Evolutionary conservation across 1,140 invertebrate genomes (phyloP).

Genomic region (Drosophila parabipectinata): DNA sequence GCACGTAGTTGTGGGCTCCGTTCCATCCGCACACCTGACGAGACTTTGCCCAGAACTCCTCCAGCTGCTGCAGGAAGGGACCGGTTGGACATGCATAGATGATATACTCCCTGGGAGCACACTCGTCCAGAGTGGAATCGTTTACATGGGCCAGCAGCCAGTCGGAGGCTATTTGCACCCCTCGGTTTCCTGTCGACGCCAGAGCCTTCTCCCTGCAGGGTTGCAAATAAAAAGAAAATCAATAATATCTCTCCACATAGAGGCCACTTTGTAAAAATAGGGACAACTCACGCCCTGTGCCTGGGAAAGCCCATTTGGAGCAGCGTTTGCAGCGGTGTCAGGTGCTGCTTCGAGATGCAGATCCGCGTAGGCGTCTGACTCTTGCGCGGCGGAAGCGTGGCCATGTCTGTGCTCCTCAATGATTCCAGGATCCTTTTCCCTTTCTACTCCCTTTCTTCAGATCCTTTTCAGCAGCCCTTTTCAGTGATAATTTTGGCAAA

Average conservation of each 20-base stretch:
- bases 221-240: conserved; percentile 55
- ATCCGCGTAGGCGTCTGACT: conserved; percentile 88
- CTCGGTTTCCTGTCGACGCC: conserved; percentile 93
- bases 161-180: conserved; percentile 94
- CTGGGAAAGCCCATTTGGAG: conserved; percentile 94
- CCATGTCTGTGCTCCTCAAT: conserved; percentile 84
- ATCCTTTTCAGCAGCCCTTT: background rate
- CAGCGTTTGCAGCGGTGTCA: conserved; percentile 91
- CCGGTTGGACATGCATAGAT: conserved; percentile 94
- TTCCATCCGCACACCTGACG: conserved; percentile 91
- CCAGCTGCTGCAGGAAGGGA: conserved; percentile 87
- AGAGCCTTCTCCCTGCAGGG: conserved; percentile 91
- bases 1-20: conserved; percentile 94
- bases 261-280: background rate
- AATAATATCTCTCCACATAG: conserved; percentile 31
- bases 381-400: conserved; percentile 88
- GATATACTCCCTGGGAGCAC: conserved; percentile 91
- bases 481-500: conserved; percentile 23
- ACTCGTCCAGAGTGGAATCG: conserved; percentile 91
- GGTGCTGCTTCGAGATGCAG: conserved; percentile 89
- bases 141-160: conserved; percentile 95
- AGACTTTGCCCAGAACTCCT: conserved; percentile 92
- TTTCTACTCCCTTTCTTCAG: background rate
- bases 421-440: background rate
- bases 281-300: conserved; percentile 90